These are phyloP conservation scores for Trissolcus basalis DNA, from an alignment of 1,140 invertebrate species.

Conservation along the genomic window DNA sequence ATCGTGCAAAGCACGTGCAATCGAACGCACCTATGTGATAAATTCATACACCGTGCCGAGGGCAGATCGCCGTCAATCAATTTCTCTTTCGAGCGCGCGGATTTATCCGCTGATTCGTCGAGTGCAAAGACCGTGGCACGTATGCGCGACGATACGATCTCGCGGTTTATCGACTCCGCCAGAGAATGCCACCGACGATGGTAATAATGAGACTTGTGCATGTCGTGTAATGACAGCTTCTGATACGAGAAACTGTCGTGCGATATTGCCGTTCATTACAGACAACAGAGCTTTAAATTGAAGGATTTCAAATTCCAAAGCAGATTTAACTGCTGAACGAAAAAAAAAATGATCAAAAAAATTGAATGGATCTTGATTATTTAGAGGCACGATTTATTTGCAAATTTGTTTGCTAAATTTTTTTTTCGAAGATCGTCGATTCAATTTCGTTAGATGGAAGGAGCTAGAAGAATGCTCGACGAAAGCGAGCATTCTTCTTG, in stretches of 20 bases:
- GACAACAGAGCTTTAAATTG: slow-evolving; percentile 12
- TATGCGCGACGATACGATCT: slow-evolving; percentile 39
- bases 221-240: slow-evolving; percentile 47
- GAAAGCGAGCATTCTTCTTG: no score
- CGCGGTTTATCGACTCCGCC: slow-evolving; percentile 21
- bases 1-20: slow-evolving; percentile 37
- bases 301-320: neutral
- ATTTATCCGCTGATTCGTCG: slow-evolving; percentile 51
- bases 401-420: no score
- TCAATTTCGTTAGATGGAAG: no score
- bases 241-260: slow-evolving; percentile 21
- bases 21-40: slow-evolving; percentile 37
- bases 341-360: no score
- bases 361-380: no score
- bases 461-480: no score
- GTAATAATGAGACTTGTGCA: slow-evolving; percentile 48
- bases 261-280: slow-evolving; percentile 45
- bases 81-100: slow-evolving; percentile 43
- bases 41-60: slow-evolving; percentile 3
- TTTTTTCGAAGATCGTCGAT: no score
- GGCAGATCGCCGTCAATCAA: slow-evolving; percentile 47
- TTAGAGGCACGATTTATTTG: no score
- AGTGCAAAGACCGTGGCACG: slow-evolving; percentile 52
- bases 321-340: no score
- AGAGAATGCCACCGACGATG: slow-evolving; percentile 34